Evolutionary conservation across 2,797 vertebrate genomes (phyloP), one percentile per base, ranked within the genome.

Genomic region (Thripadectes ignobilis): DNA sequence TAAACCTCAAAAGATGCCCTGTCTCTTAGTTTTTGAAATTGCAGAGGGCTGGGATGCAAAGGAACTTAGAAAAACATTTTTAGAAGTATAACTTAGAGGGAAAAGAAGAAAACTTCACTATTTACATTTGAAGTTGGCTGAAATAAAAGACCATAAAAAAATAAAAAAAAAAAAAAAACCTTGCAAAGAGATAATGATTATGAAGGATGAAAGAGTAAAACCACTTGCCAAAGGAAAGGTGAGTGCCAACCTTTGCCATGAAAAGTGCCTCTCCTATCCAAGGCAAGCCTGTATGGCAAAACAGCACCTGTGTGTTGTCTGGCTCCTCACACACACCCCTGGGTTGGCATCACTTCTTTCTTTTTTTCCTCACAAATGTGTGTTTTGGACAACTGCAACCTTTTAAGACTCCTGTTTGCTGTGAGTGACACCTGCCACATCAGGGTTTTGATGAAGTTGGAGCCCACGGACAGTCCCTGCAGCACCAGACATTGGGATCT

Each of bases 321-420:
- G 32, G 34, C 21, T 91, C 82, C 15, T 17, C 2, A 4, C 41
- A 74, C 18, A 21, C 3, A 7, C 29, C 23, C 14, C 29, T 26
- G 48, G 17, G 7, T 3, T 45, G n/a, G 17, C 29, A 2, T 78
- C 16, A 27, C 6, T 21, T 43, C 34, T n/a, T 3, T 20, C 43
- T 45, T 9, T n/a, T 67, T 19, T 34, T 46, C 63, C 39, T 30
- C 38, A 46, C 5, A 58, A 30, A 72, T 0, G 0, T 5, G 15
- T 3, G 7, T 22, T 77, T 32, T 38, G 29, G 32, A 4, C 21
- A 79, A 76, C 34, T 38, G 27, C 21, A 36, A 52, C 10, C 14
- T 45, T 77, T 20, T 39, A 54, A 54, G 21, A 49, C 15, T 46
- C 32, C 59, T 52, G 8, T 73, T 45, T 71, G 54, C 29, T 46